These are phyloP conservation scores for Megathymus violae DNA, from an alignment of 1,140 invertebrate species.

Conservation along the genomic window DNA sequence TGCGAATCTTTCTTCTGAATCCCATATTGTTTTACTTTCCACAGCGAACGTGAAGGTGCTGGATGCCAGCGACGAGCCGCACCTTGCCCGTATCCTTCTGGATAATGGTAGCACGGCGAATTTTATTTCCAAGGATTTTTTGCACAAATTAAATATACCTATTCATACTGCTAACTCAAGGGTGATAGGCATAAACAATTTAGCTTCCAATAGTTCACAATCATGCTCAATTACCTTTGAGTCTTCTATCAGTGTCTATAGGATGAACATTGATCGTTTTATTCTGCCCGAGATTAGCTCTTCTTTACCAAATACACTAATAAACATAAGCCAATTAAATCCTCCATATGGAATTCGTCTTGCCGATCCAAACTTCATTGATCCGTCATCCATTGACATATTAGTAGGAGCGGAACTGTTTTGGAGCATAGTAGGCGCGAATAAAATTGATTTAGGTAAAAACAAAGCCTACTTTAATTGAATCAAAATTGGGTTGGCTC, in stretches of 20 bases:
- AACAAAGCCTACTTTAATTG: slow-evolving; percentile 40
- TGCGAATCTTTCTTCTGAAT: not conserved
- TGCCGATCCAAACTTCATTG: slow-evolving; percentile 14
- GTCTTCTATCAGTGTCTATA: too few species aligned
- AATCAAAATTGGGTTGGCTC: slow-evolving; percentile 48
- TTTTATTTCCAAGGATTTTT: slow-evolving; percentile 17
- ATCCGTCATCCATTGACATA: slow-evolving; percentile 23
- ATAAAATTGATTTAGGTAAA: slow-evolving; percentile 43
- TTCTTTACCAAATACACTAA: too few species aligned
- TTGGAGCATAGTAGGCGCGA: slow-evolving; percentile 36
- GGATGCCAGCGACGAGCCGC: slow-evolving; percentile 2
- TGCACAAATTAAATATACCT: too few species aligned
- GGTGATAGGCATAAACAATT: slow-evolving; percentile 20
- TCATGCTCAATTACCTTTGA: too few species aligned
- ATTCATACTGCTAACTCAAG: not conserved
- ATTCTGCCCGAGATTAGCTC: not conserved
- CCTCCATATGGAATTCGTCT: not conserved
- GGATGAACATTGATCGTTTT: slow-evolving; percentile 4
- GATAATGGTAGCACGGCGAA: slow-evolving; percentile 24
- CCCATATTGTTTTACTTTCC: not conserved
- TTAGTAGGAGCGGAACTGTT: slow-evolving; percentile 34
- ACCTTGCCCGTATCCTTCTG: slow-evolving; percentile 24
- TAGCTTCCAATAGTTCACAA: slow-evolving; percentile 15
- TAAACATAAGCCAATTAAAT: not conserved
- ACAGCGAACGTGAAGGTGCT: slow-evolving; percentile 7